Base-by-base conservation (phyloP, 2,888 invertebrate species). In the Pristionchus entomophagus region DNA sequence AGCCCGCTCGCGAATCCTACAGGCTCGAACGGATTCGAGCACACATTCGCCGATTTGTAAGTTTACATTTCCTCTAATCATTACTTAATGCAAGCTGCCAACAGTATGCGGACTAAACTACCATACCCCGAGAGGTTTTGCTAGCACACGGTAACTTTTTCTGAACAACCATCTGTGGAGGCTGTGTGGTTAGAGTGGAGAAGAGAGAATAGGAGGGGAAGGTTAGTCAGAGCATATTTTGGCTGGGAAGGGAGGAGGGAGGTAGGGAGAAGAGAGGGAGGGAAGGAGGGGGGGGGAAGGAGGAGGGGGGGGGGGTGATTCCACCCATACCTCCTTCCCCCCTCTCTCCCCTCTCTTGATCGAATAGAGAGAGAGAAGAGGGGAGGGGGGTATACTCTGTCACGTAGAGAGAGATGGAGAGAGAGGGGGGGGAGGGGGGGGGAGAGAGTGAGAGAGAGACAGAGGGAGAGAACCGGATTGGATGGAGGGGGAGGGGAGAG, bases 161-260 rank as follows among this genome's bases (percentile, higher is more conserved):
- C 35, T 14, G 19, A 29, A 62, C 38, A 65, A 32, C 65, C 65
- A 59, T 59, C 5, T 35, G 65, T 35, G 19, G 35, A 35, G 19
- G 65, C 19, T 65, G 4, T 65, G 32, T 19, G 65, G 65, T 10
- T 45, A 45, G 45, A 56, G 41, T 19, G 8, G 10, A 14, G 38
- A 69, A 45, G 73, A 26, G n/a, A 73, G 73, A 73, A 17, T n/a
- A n/a, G n/a, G 41, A 35, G 35, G 38, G 38, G 1, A 26, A 73
- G 73, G 73, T 73, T 73, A 73, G 73, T 73, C 73, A 73, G 73
- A 45, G 73, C 26, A 45, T 73, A 73, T 73, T 73, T 73, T 73
- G 73, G 41, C 73, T 22, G 38, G 32, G 41, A n/a, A 73, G 45
- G 45, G 41, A 45, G 26, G 17, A 35, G 8, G n/a, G 26, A 35